Base-by-base conservation (phyloP, 2,797 vertebrate species). In the Cossypha polioptera region DNA sequence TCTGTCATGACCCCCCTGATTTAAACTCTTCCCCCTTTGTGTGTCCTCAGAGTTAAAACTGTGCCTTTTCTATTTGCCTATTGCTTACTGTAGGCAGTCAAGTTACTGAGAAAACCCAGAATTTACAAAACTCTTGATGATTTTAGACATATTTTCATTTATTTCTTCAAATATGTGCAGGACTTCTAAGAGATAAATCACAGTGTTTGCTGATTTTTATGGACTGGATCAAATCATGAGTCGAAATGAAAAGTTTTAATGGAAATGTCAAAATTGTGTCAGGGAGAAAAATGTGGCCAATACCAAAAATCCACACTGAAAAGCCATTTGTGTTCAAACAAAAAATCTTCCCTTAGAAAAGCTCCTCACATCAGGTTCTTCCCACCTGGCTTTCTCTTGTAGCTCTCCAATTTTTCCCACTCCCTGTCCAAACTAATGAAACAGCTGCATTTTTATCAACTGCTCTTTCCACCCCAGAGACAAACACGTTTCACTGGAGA, bases 371-470 rank as follows among this genome's bases (percentile, higher is more conserved):
- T 57, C 50, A 45, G 13, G 6, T 71, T 80, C 62, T 72, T 80
- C 68, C 61, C 85, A 92, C 38, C 47, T 45, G 48, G 31, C 26
- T 78, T 84, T 53, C 18, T 47, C 48, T 58, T 74, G 26, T 17
- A 77, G 33, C 51, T 35, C 61, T 86, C 75, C 16, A 15, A 14
- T 40, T 74, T 55, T 96, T 78, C 25, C 36, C 50, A 18, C 33
- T 74, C 87, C 68, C 31, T 75, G 45, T 57, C 65, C 68, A 94
- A 94, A 68, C 33, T 80, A 85, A 91, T 75, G 73, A 86, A 91
- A 90, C 31, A 53, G 45, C 71, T 85, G 67, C 47, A 66, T 92
- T 95, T 96, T 91, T 91, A 91, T 74, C 73, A 68, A 11, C 50
- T 65, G 35, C 43, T 72, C 40, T 65, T 90, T 91, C 61, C 58